Conservation (phyloP, 2,888 invertebrate species). For the Caradrina kadenii region DNA sequence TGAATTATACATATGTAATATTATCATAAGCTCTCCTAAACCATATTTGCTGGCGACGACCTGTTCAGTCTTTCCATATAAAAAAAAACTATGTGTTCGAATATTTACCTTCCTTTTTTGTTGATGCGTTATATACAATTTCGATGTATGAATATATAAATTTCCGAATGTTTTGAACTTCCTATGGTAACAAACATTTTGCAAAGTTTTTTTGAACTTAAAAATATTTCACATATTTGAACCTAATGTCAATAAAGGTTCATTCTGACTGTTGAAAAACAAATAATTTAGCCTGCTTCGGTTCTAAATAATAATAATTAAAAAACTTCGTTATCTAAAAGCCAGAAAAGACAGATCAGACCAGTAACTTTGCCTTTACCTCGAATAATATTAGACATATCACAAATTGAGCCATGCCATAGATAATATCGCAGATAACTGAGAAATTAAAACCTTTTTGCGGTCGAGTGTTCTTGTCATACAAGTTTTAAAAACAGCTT, state of each 20-base stretch:
- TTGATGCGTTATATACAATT: background rate
- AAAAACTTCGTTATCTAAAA: conserved; percentile 19
- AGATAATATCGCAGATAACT: conserved; percentile 35
- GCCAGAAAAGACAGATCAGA: conserved; percentile 62
- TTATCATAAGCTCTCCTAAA: conserved; percentile 7
- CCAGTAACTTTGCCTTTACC: conserved; percentile 50
- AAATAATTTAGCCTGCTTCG: background rate
- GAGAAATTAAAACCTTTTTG: conserved; percentile 6
- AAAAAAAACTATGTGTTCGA: background rate
- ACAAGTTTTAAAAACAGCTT: background rate
- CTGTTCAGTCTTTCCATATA: conserved; percentile 1
- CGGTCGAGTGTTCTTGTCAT: conserved; percentile 38
- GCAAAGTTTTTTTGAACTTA: background rate
- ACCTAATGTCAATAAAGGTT: too few relatives aligned
- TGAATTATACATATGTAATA: background rate
- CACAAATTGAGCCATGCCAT: conserved; percentile 41
- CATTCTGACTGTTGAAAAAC: background rate
- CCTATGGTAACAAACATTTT: background rate
- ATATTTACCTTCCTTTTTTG: background rate
- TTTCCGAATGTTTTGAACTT: background rate
- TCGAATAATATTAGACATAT: conserved; percentile 68
- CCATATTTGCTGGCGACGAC: conserved; percentile 5
- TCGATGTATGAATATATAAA: background rate
- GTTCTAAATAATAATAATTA: background rate
- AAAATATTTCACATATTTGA: background rate